Evolutionary conservation across 2,888 invertebrate genomes (phyloP).

Genomic region (Pyrocoelia pectoralis): DNA sequence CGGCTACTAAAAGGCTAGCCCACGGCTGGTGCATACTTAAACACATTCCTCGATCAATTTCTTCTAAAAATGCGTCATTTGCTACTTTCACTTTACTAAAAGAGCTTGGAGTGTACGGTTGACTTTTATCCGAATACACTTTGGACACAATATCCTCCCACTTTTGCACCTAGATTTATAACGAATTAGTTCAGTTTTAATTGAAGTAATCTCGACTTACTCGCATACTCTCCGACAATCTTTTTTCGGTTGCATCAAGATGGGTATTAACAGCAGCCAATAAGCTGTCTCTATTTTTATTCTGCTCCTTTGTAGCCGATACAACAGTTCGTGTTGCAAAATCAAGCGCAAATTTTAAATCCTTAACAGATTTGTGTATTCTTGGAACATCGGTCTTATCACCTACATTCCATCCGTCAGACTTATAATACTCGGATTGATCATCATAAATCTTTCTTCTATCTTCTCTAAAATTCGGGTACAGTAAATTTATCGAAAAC

Average conservation of each 20-base stretch:
- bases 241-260: conserved; percentile 42
- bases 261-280: conserved; percentile 45
- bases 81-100: conserved; percentile 44
- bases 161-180: not conserved
- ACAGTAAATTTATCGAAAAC: too few species aligned
- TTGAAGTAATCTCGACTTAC: conserved; percentile 27
- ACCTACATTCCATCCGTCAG: conserved; percentile 52
- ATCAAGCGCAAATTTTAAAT: conserved; percentile 56
- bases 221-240: conserved; percentile 44
- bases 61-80: conserved; percentile 54
- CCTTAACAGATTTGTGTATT: conserved; percentile 46
- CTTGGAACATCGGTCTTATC: conserved; percentile 15
- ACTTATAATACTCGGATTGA: conserved; percentile 89
- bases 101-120: not conserved
- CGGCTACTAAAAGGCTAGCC: conserved; percentile 90
- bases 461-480: conserved; percentile 70
- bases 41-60: conserved; percentile 75
- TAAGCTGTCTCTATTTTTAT: conserved; percentile 41
- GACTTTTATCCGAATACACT: conserved; percentile 5
- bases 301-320: conserved; percentile 46
- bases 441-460: conserved; percentile 89
- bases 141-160: conserved; percentile 1
- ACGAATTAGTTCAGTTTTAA: not conserved
- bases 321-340: conserved; percentile 52
- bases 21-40: conserved; percentile 97